These are phyloP conservation scores for Limnephilus auricula DNA, from an alignment of 2,888 invertebrate genomes.

Conservation along the genomic window DNA sequence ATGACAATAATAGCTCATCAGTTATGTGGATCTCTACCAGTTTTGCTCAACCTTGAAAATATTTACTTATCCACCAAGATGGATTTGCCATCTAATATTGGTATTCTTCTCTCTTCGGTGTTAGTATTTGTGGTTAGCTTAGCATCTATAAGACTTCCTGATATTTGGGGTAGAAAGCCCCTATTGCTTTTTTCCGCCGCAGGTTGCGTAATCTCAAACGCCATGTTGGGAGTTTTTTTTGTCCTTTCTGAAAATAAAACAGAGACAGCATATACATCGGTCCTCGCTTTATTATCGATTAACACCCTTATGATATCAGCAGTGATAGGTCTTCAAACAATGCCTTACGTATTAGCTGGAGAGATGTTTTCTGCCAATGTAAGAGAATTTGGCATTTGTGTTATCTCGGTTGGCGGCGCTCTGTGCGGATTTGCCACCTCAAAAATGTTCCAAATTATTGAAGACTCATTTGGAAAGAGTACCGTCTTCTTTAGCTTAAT, in stretches of 20 bases:
- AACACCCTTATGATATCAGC: constrained; percentile 69
- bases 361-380: constrained; percentile 79
- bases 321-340: constrained; percentile 74
- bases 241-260: constrained; percentile 70
- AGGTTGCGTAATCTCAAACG: constrained; percentile 69
- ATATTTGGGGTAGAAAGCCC: constrained; percentile 72
- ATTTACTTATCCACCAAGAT: constrained; percentile 36
- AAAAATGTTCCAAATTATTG: constrained; percentile 75
- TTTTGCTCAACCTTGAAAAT: constrained; percentile 47
- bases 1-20: constrained; percentile 46
- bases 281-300: constrained; percentile 74
- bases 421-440: constrained; percentile 74
- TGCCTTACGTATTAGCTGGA: constrained; percentile 75
- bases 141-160: constrained; percentile 33
- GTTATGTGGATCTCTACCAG: constrained; percentile 41
- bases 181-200: constrained; percentile 73
- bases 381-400: constrained; percentile 76
- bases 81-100: constrained; percentile 47
- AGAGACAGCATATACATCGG: constrained; percentile 70
- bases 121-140: constrained; percentile 36
- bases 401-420: constrained; percentile 74
- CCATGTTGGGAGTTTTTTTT: constrained; percentile 72
- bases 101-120: constrained; percentile 31
- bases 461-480: constrained; percentile 73
- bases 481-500: constrained; percentile 76